A percentile compares a stretch with the other conserved stretches of the same genome.
Conservation (phyloP, 2,113 vertebrate species). For the Thunnus thynnus region DNA sequence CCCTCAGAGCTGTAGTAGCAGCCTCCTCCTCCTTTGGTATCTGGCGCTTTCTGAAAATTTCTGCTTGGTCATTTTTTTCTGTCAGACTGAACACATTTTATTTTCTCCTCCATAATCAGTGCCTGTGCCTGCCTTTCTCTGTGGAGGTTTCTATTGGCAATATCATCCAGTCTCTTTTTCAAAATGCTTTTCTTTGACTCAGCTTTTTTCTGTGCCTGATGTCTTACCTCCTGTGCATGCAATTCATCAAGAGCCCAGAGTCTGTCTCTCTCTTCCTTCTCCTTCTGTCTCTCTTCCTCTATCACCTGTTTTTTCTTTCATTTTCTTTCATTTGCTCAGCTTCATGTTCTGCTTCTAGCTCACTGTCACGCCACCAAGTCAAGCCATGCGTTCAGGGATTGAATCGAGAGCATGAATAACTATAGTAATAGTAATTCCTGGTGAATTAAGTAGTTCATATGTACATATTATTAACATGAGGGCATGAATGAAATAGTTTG, state of each 20-base stretch:
- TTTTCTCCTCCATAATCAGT: neutral
- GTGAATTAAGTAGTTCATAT: too few species aligned
- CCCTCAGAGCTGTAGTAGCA: too few species aligned
- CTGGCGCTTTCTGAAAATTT: neutral
- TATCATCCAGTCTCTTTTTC: neutral
- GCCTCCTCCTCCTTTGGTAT: too few species aligned
- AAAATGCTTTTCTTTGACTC: neutral
- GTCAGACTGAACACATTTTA: neutral
- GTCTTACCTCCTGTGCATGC: neutral
- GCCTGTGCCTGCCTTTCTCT: neutral
- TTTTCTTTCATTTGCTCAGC: neutral
- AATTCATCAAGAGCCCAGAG: neutral
- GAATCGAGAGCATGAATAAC: too few species aligned
- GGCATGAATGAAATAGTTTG: too few species aligned
- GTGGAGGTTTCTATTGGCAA: neutral
- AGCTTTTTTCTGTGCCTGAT: neutral
- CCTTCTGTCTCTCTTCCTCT: neutral
- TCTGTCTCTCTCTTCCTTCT: neutral
- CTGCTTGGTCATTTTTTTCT: neutral
- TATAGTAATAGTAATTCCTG: too few species aligned
- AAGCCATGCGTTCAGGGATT: too few species aligned
- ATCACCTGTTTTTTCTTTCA: neutral
- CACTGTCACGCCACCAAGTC: too few species aligned
- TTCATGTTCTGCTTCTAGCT: too few species aligned
- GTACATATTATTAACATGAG: too few species aligned